These are phyloP conservation scores for Mormyrus lacerda DNA, from an alignment of 2,113 vertebrate genomes.

Conservation along the genomic window DNA sequence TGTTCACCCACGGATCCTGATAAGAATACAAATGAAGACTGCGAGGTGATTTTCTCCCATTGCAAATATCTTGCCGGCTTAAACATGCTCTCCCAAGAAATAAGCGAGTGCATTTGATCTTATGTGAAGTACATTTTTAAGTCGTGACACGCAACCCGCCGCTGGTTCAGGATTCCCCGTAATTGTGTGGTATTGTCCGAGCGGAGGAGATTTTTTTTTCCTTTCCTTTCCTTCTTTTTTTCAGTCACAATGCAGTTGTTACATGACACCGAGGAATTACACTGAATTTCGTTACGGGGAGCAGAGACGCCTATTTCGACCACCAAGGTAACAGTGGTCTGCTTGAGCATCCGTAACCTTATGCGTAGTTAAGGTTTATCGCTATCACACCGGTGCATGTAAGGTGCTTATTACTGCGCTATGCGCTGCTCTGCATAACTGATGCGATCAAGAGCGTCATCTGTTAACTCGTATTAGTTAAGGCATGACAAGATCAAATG, in stretches of 20 bases:
- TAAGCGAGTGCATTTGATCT: conserved; percentile 3
- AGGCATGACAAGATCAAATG: background rate
- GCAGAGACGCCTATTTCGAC: background rate
- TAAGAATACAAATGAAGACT: conserved; percentile 23
- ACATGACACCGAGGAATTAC: background rate
- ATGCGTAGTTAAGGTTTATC: background rate
- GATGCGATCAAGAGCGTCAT: background rate
- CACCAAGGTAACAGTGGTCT: background rate
- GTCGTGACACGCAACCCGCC: background rate
- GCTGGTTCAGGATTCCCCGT: background rate
- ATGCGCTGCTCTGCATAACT: background rate
- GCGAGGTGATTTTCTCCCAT: conserved; percentile 13
- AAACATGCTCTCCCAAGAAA: background rate
- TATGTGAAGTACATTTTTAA: background rate
- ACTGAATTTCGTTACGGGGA: background rate
- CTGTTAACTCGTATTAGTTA: background rate
- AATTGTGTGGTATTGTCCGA: conserved; percentile 1
- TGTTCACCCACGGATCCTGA: conserved; percentile 15
- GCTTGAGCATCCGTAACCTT: background rate
- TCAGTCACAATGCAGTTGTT: background rate
- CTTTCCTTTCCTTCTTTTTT: too few relatives aligned
- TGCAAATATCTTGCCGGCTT: background rate
- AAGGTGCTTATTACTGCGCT: background rate
- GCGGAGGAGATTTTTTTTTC: background rate
- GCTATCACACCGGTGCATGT: background rate